phyloP scores from a whole-genome alignment of 2,888 invertebrate genomes.

The Ryuthela nishihirai region DNA sequence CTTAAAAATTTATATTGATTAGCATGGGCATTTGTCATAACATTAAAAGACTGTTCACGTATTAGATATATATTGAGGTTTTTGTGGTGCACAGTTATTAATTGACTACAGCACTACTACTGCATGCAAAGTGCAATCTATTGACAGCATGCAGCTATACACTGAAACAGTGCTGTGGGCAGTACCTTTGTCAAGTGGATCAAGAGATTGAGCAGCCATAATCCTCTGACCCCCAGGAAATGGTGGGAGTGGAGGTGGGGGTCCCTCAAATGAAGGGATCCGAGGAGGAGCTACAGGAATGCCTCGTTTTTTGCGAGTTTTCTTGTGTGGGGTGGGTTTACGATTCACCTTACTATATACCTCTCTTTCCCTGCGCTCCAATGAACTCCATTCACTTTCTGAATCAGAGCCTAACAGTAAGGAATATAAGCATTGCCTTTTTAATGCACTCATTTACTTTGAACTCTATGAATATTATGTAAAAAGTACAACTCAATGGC shows the following conservation, averaged over 20 bases:
- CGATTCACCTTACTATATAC: slow-evolving; percentile 60
- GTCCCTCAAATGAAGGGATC: slow-evolving; percentile 62
- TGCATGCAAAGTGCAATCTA: slow-evolving; percentile 28
- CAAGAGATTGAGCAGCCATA: slow-evolving; percentile 44
- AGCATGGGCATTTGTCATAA: no score
- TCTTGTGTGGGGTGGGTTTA: slow-evolving; percentile 63
- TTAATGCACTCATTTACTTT: no score
- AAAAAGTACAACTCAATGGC: no score
- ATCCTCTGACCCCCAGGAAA: slow-evolving; percentile 41
- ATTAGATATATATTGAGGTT: no score
- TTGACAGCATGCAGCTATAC: slow-evolving; percentile 27
- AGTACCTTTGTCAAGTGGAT: slow-evolving; percentile 43
- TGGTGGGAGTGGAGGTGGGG: slow-evolving; percentile 46
- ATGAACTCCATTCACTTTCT: slow-evolving; percentile 80
- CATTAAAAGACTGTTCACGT: no score
- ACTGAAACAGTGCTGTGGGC: slow-evolving; percentile 13
- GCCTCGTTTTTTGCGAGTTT: slow-evolving; percentile 67
- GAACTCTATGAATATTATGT: no score
- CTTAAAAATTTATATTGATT: no score
- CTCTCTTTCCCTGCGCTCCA: slow-evolving; percentile 59
- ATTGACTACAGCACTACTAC: slow-evolving; percentile 17
- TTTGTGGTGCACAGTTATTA: slow-evolving; percentile 8
- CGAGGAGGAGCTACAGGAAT: slow-evolving; percentile 83
- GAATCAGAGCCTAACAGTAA: slow-evolving; percentile 66
- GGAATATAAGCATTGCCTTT: slow-evolving; percentile 31